Conservation (phyloP, 1,140 invertebrate species). For the Gryllus bimaculatus region DNA sequence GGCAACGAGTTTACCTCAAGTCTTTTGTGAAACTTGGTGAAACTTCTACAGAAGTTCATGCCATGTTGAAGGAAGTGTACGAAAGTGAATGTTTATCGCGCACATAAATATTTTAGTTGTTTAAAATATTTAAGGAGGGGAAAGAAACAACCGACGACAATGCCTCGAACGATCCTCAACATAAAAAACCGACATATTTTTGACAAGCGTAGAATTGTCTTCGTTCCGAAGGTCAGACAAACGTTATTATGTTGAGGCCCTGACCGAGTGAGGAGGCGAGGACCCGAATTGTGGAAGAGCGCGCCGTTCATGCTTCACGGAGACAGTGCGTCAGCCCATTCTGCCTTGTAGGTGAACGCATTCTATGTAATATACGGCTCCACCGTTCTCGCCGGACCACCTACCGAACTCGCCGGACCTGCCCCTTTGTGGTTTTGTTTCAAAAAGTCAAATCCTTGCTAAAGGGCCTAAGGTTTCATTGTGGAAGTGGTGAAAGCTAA, state of each 20-base stretch:
- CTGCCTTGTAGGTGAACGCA: constrained; percentile 11
- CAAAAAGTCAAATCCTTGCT: constrained; percentile 28
- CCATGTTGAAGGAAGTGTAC: constrained; percentile 18
- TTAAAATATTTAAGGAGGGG: constrained; percentile 16
- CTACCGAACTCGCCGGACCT: too few species aligned
- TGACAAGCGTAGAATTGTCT: constrained; percentile 27
- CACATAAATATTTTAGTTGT: constrained; percentile 15
- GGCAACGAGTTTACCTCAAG: constrained; percentile 15
- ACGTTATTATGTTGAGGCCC: constrained; percentile 27
- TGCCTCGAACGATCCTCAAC: constrained; percentile 15
- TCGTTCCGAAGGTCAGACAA: constrained; percentile 28
- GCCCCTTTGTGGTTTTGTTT: constrained; percentile 32
- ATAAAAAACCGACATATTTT: constrained; percentile 21
- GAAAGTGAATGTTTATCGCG: constrained; percentile 18
- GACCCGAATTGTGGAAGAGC: not conserved
- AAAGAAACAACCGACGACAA: not conserved
- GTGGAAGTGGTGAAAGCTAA: constrained; percentile 23
- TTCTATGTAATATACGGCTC: constrained; percentile 27
- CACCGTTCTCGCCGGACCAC: constrained; percentile 32
- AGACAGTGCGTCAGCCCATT: not conserved
- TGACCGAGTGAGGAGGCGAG: constrained; percentile 23
- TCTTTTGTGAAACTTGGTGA: constrained; percentile 18
- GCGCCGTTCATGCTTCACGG: not conserved
- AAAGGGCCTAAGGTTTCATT: constrained; percentile 25
- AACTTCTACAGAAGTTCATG: constrained; percentile 18